These are phyloP conservation scores for Phaenicophaeus curvirostris DNA, from an alignment of 2,797 vertebrate species.

Conservation along the genomic window DNA sequence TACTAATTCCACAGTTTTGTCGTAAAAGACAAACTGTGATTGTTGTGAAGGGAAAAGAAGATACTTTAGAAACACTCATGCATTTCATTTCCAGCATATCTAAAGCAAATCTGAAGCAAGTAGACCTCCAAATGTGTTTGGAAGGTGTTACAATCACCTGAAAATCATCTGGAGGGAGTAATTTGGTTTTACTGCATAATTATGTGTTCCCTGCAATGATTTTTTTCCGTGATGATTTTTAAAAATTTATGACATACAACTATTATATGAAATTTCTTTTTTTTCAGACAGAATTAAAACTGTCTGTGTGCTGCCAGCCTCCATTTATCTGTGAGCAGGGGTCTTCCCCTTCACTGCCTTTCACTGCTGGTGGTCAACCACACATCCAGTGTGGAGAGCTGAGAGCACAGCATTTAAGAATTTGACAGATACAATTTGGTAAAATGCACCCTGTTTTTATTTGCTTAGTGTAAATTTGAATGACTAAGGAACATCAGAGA, in stretches of 20 bases:
- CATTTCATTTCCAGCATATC: background rate
- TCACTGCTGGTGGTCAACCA: background rate
- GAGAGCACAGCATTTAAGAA: background rate
- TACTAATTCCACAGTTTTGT: background rate
- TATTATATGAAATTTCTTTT: background rate
- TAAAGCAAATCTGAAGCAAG: fast-evolving
- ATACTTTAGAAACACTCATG: background rate
- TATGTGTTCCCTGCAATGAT: background rate
- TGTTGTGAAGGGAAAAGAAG: background rate
- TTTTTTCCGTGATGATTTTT: background rate
- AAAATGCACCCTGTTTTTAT: background rate
- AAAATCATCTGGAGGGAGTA: background rate
- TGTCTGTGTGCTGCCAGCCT: background rate
- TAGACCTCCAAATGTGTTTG: background rate
- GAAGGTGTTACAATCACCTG: background rate
- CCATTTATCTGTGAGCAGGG: background rate
- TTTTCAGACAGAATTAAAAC: background rate
- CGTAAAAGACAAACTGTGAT: background rate
- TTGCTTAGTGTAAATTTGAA: background rate
- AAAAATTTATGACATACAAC: background rate
- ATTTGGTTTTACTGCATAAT: background rate
- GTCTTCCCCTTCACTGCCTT: background rate
- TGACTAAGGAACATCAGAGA: background rate
- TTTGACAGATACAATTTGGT: background rate
- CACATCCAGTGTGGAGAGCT: background rate